Evolutionary conservation across 2,113 vertebrate genomes (phyloP).

Genomic region (Deroptyus accipitrinus): DNA sequence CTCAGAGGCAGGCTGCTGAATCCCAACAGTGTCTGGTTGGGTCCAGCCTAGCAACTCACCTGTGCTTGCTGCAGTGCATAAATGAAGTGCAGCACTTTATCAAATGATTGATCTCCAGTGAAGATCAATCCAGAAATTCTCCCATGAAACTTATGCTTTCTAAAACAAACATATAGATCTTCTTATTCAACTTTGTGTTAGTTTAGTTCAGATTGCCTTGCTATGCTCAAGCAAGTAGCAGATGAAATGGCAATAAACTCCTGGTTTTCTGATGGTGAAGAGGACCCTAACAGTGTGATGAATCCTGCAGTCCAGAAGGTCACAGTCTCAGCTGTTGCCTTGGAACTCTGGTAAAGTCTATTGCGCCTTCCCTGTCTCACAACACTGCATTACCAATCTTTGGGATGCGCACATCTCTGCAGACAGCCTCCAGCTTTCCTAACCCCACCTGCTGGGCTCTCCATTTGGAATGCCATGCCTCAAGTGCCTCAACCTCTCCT

Average conservation of each 20-base stretch:
- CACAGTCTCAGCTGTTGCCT: not conserved
- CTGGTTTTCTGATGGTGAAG: not conserved
- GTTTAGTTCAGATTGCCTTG: not conserved
- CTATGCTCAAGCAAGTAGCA: not conserved
- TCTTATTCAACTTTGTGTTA: not conserved
- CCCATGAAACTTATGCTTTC: not conserved
- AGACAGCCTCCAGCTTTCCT: not conserved
- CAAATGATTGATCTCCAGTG: constrained; percentile 22
- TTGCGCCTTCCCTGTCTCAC: not conserved
- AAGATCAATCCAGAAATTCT: not conserved
- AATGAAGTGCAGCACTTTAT: not conserved
- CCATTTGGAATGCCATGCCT: not conserved
- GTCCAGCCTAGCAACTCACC: not conserved
- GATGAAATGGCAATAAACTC: not conserved
- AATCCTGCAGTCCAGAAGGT: not conserved
- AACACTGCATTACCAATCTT: not conserved
- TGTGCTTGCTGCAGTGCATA: not conserved
- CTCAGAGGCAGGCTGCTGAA: not conserved
- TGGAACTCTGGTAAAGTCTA: not conserved
- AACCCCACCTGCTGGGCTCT: not conserved
- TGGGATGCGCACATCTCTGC: not conserved
- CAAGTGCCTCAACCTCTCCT: not conserved
- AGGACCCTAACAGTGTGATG: not conserved
- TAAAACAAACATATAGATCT: not conserved
- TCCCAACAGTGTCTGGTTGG: not conserved